Percentiles rank a stretch among this genome's conserved stretches.
Evolutionary conservation across 1,140 invertebrate genomes (phyloP).

Genomic region (Palaemon carinicauda): DNA sequence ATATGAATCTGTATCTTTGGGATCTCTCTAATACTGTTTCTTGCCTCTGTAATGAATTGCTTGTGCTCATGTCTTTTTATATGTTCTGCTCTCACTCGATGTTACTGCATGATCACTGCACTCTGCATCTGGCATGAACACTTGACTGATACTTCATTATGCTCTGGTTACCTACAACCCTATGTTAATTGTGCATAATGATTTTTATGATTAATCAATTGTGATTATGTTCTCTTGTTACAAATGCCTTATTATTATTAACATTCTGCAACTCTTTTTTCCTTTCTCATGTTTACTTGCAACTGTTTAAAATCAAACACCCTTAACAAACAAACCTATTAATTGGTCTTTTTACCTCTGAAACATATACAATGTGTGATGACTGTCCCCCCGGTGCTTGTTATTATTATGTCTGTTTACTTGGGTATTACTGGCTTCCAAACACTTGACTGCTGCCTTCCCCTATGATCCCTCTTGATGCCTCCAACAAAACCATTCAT

Average conservation of each 20-base stretch:
- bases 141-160: slow-evolving; percentile 47
- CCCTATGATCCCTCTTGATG: slow-evolving; percentile 20
- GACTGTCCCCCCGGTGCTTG: slow-evolving; percentile 52
- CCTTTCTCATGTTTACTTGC: slow-evolving; percentile 34
- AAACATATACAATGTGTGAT: slow-evolving; percentile 49
- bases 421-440: slow-evolving; percentile 32
- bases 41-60: slow-evolving; percentile 3
- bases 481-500: slow-evolving; percentile 22
- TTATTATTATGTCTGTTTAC: slow-evolving; percentile 28
- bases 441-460: slow-evolving; percentile 51
- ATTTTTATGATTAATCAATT: slow-evolving; percentile 31
- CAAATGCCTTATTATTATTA: slow-evolving; percentile 12
- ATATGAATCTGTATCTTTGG: not conserved
- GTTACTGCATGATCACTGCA: slow-evolving; percentile 4
- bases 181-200: slow-evolving; percentile 38
- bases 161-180: slow-evolving; percentile 38
- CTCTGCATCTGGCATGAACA: slow-evolving; percentile 42
- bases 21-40: not conserved
- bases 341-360: slow-evolving; percentile 41
- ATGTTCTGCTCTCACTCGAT: slow-evolving; percentile 25
- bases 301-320: slow-evolving; percentile 44
- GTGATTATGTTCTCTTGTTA: slow-evolving; percentile 40
- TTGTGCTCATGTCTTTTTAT: slow-evolving; percentile 18
- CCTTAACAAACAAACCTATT: slow-evolving; percentile 39
- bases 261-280: slow-evolving; percentile 43